phyloP scores from a whole-genome alignment of 2,888 invertebrate species.

The Cinara cedri region DNA sequence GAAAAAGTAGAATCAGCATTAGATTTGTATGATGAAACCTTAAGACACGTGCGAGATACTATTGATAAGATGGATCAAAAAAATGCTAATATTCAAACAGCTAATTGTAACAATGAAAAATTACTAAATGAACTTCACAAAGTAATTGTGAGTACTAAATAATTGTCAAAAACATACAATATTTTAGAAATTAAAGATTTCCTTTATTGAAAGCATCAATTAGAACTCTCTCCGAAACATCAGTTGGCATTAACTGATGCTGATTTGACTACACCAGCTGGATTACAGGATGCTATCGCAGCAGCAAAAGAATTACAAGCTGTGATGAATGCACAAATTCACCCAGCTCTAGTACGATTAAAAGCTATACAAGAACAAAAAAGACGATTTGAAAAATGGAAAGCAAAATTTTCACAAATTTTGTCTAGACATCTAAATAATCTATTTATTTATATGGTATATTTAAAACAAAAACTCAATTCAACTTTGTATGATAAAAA shows the following conservation, averaged over 20 bases:
- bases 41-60: conserved; percentile 83
- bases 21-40: conserved; percentile 79
- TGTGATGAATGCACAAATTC: conserved; percentile 75
- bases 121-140: conserved; percentile 79
- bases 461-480: conserved; percentile 39
- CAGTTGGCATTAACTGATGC: conserved; percentile 75
- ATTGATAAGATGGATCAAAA: conserved; percentile 92
- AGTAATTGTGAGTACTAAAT: conserved; percentile 71
- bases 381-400: conserved; percentile 77
- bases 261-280: conserved; percentile 72
- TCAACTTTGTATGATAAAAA: not conserved
- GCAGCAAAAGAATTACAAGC: conserved; percentile 77
- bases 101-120: conserved; percentile 83
- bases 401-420: conserved; percentile 79
- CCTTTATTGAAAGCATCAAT: conserved; percentile 66
- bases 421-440: conserved; percentile 92
- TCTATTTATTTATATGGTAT: conserved; percentile 88
- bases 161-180: not conserved
- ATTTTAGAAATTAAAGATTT: conserved; percentile 44
- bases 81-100: conserved; percentile 83
- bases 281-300: conserved; percentile 70
- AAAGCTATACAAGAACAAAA: conserved; percentile 82
- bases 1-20: conserved; percentile 75
- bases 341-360: conserved; percentile 71
- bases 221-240: conserved; percentile 74